phyloP scores from a whole-genome alignment of 2,888 invertebrate genomes.

The Apantesis nais region DNA sequence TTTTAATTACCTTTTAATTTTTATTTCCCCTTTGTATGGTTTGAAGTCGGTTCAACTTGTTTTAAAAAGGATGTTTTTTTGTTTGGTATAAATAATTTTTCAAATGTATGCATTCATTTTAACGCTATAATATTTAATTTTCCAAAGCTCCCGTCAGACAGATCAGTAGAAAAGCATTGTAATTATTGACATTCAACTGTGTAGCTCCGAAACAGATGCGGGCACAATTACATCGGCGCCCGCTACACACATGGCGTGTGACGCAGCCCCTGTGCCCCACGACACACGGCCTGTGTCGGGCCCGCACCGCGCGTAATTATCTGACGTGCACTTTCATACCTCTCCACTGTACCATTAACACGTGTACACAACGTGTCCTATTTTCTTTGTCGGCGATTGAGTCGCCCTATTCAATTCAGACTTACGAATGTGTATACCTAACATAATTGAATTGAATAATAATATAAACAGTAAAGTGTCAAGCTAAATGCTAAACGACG shows the following conservation, averaged over 20 bases:
- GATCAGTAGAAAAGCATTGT: conserved; percentile 8
- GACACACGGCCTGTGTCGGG: neutral
- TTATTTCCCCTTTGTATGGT: too few relatives aligned
- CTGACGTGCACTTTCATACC: conserved; percentile 11
- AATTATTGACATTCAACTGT: conserved; percentile 20
- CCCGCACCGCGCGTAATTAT: conserved; percentile 8
- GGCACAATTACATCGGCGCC: conserved; percentile 21
- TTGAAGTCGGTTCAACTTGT: too few relatives aligned
- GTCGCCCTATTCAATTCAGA: conserved; percentile 1
- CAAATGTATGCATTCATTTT: too few relatives aligned
- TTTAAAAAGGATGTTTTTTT: too few relatives aligned
- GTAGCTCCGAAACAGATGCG: conserved; percentile 17
- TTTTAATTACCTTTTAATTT: too few relatives aligned
- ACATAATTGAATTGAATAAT: too few relatives aligned
- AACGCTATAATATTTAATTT: neutral
- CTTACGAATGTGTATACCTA: neutral
- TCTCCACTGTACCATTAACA: conserved; percentile 8
- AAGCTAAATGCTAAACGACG: too few relatives aligned
- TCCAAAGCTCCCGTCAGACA: neutral
- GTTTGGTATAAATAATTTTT: too few relatives aligned
- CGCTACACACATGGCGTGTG: conserved; percentile 6
- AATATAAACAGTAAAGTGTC: too few relatives aligned
- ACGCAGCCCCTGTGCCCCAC: neutral
- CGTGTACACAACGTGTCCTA: conserved; percentile 17
- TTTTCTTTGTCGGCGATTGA: conserved; percentile 15